Evolutionary conservation across 2,797 vertebrate genomes (phyloP).

Genomic region (Eidolon dupreanum): DNA sequence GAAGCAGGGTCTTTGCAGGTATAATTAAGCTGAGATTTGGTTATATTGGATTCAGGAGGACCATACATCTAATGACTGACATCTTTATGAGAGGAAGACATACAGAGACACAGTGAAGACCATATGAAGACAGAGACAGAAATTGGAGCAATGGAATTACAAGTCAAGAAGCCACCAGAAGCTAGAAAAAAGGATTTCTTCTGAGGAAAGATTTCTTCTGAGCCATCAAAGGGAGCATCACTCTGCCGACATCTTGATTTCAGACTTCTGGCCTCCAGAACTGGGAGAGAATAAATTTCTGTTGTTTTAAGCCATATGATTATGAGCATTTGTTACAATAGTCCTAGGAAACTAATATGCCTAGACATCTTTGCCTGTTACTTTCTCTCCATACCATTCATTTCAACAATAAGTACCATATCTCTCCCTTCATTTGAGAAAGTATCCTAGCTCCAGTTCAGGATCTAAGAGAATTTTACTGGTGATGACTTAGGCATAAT

Average conservation of each 20-base stretch:
- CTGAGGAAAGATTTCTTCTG: background rate
- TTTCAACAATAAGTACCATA: background rate
- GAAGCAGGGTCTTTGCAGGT: background rate
- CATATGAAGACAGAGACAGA: background rate
- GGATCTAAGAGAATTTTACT: background rate
- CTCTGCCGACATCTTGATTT: background rate
- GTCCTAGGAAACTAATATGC: background rate
- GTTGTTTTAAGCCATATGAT: background rate
- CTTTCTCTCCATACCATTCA: background rate
- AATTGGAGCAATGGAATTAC: no score
- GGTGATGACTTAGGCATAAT: background rate
- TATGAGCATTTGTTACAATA: background rate
- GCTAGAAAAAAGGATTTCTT: background rate
- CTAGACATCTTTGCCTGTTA: background rate
- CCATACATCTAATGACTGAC: background rate
- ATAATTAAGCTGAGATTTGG: background rate
- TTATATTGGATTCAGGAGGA: background rate
- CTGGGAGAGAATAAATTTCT: background rate
- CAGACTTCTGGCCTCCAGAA: background rate
- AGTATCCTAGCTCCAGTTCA: background rate
- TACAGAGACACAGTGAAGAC: background rate
- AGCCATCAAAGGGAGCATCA: background rate
- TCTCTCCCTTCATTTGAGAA: background rate
- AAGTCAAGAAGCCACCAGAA: background rate
- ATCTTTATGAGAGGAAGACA: background rate